Base-by-base conservation (phyloP, 2,113 vertebrate genomes). In the Procavia capensis region DNA sequence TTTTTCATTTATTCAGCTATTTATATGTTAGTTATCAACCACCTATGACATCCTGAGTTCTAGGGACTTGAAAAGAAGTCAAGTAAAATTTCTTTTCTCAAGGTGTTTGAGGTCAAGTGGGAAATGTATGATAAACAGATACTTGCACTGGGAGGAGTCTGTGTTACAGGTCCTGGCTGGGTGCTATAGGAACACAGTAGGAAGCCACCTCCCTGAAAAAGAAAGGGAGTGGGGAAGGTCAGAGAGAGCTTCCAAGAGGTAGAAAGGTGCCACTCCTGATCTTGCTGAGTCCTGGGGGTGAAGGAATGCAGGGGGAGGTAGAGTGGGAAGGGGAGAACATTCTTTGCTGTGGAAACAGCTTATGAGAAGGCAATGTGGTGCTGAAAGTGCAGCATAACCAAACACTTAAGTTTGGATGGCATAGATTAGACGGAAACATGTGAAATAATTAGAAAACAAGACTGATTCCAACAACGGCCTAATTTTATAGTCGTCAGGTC, bases 361-460 rank as follows among this genome's bases (percentile, higher is more conserved):
- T 14, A 59, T 22, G 24, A 27, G 41, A 64, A n/a, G 34, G 45
- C 57, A 74, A 34, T 34, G 31, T 19, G 39, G 70, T 80, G 50
- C 68, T 76, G 43, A 89, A 93, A 63, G 36, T 43, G 5, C 17
- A 72, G 25, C 14, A 10, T 64, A 36, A 66, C 29, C 54, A 14
- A 54, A 91, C 39, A 66, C 24, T 64, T 63, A 2, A 24, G 16
- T 85, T 45, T 64, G 24, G 45, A 31, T 45, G 59, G 13, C 34
- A 47, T 68, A 75, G n/a, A n/a, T 64, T 59, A 47, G 25, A 57
- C 16, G 81, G 36, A 85, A 34, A 57, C 31, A 27, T 3, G 34
- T 20, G 27, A 90, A 87, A 76, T 83, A 39, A 76, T 50, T 74
- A 22, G 34, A 54, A 87, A 94, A 63, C 70, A 88, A 91, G 50